Percentiles rank a stretch among this genome's conserved stretches.
phyloP scores from a whole-genome alignment of 2,113 vertebrate genomes.

The Saiga tatarica region DNA sequence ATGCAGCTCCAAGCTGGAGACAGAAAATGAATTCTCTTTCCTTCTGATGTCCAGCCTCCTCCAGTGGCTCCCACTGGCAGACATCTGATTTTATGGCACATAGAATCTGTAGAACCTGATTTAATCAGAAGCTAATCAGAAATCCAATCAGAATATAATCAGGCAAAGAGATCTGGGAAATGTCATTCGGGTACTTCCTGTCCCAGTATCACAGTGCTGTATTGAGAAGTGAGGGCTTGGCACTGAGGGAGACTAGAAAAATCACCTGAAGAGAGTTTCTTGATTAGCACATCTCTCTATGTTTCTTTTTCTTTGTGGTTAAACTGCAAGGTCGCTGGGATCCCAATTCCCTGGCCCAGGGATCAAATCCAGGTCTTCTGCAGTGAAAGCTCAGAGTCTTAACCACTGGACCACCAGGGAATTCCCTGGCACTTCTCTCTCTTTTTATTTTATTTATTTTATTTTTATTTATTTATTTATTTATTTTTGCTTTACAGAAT shows the following conservation, averaged over 20 bases:
- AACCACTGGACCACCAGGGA: neutral
- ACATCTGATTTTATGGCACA: neutral
- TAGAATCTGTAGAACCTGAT: neutral
- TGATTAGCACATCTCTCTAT: neutral
- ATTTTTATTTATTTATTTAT: no score
- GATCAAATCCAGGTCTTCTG: neutral
- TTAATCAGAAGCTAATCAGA: conserved; percentile 46
- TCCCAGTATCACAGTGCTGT: neutral
- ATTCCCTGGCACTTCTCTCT: neutral
- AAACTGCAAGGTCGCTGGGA: neutral
- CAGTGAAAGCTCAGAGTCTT: neutral
- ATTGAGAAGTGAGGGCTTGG: neutral
- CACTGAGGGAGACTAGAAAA: neutral
- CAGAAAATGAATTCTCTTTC: neutral
- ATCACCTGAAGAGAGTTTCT: neutral
- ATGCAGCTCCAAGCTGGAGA: neutral
- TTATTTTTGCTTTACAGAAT: no score
- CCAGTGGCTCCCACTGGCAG: neutral
- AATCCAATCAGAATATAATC: conserved; percentile 42
- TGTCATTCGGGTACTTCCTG: neutral
- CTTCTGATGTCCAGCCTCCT: neutral
- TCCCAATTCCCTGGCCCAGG: neutral
- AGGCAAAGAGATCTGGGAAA: conserved; percentile 14
- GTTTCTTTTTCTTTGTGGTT: fast-evolving
- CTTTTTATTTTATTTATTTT: no score